A percentile compares a stretch with the other conserved stretches of the same genome.
Conservation (phyloP, 2,888 invertebrate genomes). For the Temnothorax unifasciatus region DNA sequence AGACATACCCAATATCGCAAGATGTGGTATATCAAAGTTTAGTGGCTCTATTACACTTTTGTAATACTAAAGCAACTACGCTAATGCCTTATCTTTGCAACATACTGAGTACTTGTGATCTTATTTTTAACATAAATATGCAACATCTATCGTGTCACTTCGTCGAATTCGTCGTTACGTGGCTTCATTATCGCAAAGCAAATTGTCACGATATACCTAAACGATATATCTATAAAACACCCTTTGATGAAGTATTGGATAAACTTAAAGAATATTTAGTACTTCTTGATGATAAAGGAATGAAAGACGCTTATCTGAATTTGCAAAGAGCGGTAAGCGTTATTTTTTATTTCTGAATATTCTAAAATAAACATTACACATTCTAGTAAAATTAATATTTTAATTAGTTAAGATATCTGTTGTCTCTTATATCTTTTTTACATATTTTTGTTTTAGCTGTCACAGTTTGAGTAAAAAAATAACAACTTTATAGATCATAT, state of each 20-base stretch:
- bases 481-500: conserved; percentile 10
- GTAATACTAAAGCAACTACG: conserved; percentile 29
- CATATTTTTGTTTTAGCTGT: conserved; percentile 56
- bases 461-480: conserved; percentile 25
- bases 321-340: conserved; percentile 62
- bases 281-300: conserved; percentile 10
- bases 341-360: background rate
- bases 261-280: conserved; percentile 52
- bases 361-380: background rate
- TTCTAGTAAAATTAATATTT: background rate
- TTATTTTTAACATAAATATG: conserved; percentile 51
- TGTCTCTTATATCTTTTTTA: background rate
- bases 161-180: conserved; percentile 65
- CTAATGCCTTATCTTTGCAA: conserved; percentile 68
- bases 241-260: conserved; percentile 66
- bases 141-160: conserved; percentile 54
- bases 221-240: conserved; percentile 28
- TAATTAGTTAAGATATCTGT: background rate
- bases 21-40: conserved; percentile 67
- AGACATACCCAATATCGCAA: conserved; percentile 56
- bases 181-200: conserved; percentile 67
- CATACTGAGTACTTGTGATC: conserved; percentile 60
- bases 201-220: conserved; percentile 18
- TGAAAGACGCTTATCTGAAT: conserved; percentile 16
- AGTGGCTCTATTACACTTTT: conserved; percentile 60